A percentile compares a stretch with the other conserved stretches of the same genome.
Conservation (phyloP, 2,888 invertebrate species). For the Rhyacophila evoluta region DNA sequence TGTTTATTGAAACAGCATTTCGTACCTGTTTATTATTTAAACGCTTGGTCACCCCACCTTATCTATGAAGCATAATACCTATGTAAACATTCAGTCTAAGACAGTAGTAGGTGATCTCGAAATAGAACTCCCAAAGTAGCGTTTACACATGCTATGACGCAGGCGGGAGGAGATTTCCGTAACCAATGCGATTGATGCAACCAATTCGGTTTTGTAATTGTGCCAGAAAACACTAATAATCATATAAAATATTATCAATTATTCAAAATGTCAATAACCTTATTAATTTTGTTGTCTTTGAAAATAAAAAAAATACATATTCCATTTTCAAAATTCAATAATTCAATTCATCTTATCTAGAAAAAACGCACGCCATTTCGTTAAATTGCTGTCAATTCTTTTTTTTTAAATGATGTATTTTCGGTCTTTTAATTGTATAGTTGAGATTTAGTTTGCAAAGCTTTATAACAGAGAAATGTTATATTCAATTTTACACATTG, state of each 20-base stretch:
- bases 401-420: no score
- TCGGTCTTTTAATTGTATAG: no score
- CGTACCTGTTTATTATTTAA: no score
- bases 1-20: no score
- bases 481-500: no score
- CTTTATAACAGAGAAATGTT: no score
- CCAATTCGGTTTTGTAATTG: background rate
- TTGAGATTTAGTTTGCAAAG: no score
- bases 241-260: background rate
- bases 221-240: slow-evolving; percentile 9
- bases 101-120: background rate
- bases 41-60: background rate
- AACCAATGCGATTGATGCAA: background rate
- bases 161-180: background rate
- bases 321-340: no score
- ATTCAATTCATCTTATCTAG: no score
- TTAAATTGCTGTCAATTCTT: no score
- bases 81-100: background rate
- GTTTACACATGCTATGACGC: slow-evolving; percentile 22
- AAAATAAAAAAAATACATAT: no score
- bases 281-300: background rate
- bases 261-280: background rate
- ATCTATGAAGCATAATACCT: background rate
- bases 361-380: no score
- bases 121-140: slow-evolving; percentile 18